These are phyloP conservation scores for Osmerus mordax DNA, from an alignment of 2,113 vertebrate species.

Conservation along the genomic window DNA sequence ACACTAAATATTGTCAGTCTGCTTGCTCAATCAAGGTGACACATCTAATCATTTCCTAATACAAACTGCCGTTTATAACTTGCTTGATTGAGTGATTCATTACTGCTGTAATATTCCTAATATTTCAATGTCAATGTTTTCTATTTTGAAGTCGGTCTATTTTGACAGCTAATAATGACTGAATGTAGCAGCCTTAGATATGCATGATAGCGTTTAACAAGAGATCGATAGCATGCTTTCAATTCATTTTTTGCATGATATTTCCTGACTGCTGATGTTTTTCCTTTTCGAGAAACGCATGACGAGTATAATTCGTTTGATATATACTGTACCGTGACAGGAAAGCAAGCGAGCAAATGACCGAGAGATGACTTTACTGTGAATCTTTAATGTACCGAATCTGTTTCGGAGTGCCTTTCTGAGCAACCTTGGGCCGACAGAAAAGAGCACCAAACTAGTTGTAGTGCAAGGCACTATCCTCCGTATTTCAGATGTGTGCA, in stretches of 20 bases:
- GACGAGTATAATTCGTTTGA: constrained; percentile 13
- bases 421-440: constrained; percentile 30
- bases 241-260: constrained; percentile 16
- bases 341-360: background rate
- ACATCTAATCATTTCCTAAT: background rate
- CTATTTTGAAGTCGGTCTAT: constrained; percentile 9
- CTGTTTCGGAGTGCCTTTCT: constrained; percentile 60
- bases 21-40: background rate
- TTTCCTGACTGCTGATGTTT: background rate
- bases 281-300: constrained; percentile 12
- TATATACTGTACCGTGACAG: constrained; percentile 48
- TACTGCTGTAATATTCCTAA: constrained; percentile 6
- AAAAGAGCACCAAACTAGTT: constrained; percentile 7
- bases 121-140: background rate
- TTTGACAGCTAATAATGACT: background rate
- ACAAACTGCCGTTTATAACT: constrained; percentile 50
- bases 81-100: constrained; percentile 12
- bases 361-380: constrained; percentile 35
- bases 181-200: background rate
- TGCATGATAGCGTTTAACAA: background rate
- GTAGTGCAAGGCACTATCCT: background rate
- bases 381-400: constrained; percentile 51
- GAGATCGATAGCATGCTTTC: constrained; percentile 34
- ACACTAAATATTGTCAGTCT: background rate
- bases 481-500: background rate